Base-by-base conservation (phyloP, 1,140 invertebrate species). In the Philaenus spumarius region DNA sequence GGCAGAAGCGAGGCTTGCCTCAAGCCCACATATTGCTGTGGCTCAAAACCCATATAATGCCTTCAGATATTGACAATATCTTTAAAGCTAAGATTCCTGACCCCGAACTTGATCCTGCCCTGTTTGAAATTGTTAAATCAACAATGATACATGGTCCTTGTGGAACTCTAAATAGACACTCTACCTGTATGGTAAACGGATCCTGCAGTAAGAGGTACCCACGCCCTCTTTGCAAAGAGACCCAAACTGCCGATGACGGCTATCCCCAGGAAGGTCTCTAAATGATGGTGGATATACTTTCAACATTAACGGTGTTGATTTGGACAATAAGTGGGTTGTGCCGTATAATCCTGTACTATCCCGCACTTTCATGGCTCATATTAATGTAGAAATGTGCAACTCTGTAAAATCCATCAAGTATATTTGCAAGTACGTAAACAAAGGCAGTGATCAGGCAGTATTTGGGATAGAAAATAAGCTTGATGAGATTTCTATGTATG, bases 361-460 rank as follows among this genome's bases (percentile, higher is more conserved):
- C 2, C 19, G 40, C 3, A 4, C 14, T 53, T 53, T n/a, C 63
- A 2, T 37, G 4, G 50, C 50, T n/a, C 71, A 74, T 56, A 66
- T 70, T 15, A 73, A 74, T 53, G 69, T 74, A 22, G 71, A 74
- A 53, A 68, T 53, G 55, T 74, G 70, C 57, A 65, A 68, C 62
- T 71, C 66, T 0, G 67, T 72, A 2, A 67, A 71, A 48, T 56
- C 61, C 2, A 69, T 68, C 6, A 68, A 69, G 61, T 69, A 71
- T 56, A 64, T 69, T 57, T 69, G 67, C 64, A 75, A 74, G 59
- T 76, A 74, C 68, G 67, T 77, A 51, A 71, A 72, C 45, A 75
- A 74, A 69, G 70, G 70, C 15, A 71, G 63, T 59, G 71, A 75
- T 64, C 66, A 68, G 68, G 71, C 72, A 40, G 63, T 68, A 19